A percentile compares a stretch with the other conserved stretches of the same genome.
Conservation (phyloP, 2,888 invertebrate species). For the Chalcis sispes region DNA sequence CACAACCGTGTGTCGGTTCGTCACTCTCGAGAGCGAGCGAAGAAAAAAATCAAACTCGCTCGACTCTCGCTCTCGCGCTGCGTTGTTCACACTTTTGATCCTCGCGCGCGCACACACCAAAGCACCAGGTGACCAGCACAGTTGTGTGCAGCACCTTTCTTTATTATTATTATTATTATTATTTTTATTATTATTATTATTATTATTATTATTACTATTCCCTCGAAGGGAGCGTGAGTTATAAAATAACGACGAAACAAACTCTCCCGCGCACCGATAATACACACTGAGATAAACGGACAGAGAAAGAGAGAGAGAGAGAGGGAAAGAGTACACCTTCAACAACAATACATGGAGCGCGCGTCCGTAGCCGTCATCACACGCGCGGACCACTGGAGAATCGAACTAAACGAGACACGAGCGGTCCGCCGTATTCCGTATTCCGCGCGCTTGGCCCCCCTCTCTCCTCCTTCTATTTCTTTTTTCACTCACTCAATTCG, state of each 20-base stretch:
- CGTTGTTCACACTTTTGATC: too few species aligned
- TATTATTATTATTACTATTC: too few species aligned
- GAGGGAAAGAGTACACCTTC: too few species aligned
- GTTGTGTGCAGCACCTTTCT: not conserved
- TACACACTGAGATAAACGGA: not conserved
- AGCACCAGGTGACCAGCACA: too few species aligned
- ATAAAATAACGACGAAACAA: not conserved
- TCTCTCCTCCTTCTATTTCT: not conserved
- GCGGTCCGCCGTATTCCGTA: slow-evolving; percentile 43
- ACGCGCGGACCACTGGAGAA: slow-evolving; percentile 21
- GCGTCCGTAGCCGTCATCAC: slow-evolving; percentile 10
- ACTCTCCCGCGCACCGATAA: not conserved
- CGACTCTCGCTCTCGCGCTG: not conserved
- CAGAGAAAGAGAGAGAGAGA: too few species aligned
- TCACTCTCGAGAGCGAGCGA: too few species aligned
- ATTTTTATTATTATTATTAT: too few species aligned
- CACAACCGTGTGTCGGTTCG: too few species aligned
- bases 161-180: not conserved
- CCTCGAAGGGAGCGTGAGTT: too few species aligned
- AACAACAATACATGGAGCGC: too few species aligned
- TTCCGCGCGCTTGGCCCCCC: slow-evolving; percentile 20
- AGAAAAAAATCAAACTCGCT: slow-evolving; percentile 10
- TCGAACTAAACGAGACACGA: slow-evolving; percentile 27
- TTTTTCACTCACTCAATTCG: slow-evolving; percentile 1
- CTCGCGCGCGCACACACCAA: not conserved